Conservation (phyloP, 2,888 invertebrate species). For the Scelioninae gen. 2 region DNA sequence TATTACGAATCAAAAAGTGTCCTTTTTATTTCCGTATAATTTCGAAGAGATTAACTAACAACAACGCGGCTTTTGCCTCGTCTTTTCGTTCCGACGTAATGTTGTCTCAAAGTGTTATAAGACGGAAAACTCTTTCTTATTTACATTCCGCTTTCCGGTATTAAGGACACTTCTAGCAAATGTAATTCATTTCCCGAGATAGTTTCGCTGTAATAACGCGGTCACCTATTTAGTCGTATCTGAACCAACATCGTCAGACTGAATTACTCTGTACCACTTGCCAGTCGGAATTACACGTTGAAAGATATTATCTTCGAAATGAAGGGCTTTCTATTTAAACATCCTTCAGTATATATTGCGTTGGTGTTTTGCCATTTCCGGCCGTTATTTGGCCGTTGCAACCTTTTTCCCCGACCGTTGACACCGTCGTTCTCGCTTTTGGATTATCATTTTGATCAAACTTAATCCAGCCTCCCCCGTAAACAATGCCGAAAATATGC, state of each 20-base stretch:
- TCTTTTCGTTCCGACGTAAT: conserved; percentile 6
- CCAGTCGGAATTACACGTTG: conserved; percentile 36
- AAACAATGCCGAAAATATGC: not conserved
- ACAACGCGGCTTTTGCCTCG: not conserved
- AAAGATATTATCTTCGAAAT: conserved; percentile 49
- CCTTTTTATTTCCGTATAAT: conserved; percentile 7
- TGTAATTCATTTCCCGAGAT: conserved; percentile 41
- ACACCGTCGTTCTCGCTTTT: not conserved
- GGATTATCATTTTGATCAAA: conserved; percentile 1
- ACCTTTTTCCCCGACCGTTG: not conserved
- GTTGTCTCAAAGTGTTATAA: conserved; percentile 4
- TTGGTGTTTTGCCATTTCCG: conserved; percentile 29
- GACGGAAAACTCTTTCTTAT: conserved; percentile 19
- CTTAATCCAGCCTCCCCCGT: not conserved
- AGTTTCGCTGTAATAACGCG: conserved; percentile 45
- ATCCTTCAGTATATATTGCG: conserved; percentile 14
- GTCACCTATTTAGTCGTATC: conserved; percentile 44
- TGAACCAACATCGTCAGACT: conserved; percentile 30
- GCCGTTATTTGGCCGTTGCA: conserved; percentile 3
- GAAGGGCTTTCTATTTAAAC: conserved; percentile 30
- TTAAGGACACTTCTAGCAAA: conserved; percentile 15
- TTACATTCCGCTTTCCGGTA: conserved; percentile 27
- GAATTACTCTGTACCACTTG: conserved; percentile 47
- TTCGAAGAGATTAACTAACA: conserved; percentile 13
- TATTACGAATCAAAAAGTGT: too few species aligned